phyloP scores from a whole-genome alignment of 2,888 invertebrate genomes.

The Stictocephala bisonia region DNA sequence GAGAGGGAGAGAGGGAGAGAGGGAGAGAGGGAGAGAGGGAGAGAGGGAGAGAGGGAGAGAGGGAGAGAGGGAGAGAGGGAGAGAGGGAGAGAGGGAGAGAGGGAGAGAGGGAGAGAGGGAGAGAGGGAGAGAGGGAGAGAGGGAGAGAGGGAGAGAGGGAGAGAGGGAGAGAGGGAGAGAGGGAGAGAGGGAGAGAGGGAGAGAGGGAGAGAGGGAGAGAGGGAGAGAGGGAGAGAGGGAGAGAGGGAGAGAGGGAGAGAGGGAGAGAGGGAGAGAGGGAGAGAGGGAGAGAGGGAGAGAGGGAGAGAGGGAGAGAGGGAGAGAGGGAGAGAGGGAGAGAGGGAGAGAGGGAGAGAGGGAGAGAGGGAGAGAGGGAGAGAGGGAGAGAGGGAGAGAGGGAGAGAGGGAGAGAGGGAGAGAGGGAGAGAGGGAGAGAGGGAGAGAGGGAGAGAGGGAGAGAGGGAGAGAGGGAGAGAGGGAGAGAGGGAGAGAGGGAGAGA shows the following conservation, averaged over 20 bases:
- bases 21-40: conserved; percentile 50
- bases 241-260: conserved; percentile 53
- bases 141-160: conserved; percentile 53
- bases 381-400: background rate
- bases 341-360: conserved; percentile 48
- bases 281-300: background rate
- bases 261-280: conserved; percentile 46
- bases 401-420: background rate
- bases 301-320: background rate
- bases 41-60: conserved; percentile 46
- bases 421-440: conserved; percentile 48
- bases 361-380: conserved; percentile 44
- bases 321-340: conserved; percentile 36
- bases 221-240: conserved; percentile 27
- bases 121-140: conserved; percentile 37
- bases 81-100: conserved; percentile 21
- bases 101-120: background rate
- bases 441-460: conserved; percentile 46
- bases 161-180: conserved; percentile 52
- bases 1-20: conserved; percentile 46
- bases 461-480: conserved; percentile 38
- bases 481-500: background rate
- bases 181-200: background rate
- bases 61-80: conserved; percentile 38
- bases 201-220: background rate